A percentile compares a stretch with the other conserved stretches of the same genome.
phyloP scores from a whole-genome alignment of 2,888 invertebrate species.

The Julus scandinavius region DNA sequence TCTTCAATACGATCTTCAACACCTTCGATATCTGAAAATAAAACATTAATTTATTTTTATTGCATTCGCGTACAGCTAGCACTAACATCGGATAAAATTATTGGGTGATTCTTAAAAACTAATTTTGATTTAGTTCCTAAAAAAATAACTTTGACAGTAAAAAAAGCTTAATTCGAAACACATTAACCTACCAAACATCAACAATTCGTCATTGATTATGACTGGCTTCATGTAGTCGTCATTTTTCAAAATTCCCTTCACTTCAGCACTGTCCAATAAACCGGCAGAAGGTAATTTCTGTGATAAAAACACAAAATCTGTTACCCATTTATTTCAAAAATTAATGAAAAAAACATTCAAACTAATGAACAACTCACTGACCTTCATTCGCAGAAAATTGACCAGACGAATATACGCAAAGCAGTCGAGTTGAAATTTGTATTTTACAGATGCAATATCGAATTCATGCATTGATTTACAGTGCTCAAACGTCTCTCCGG shows the following conservation, averaged over 20 bases:
- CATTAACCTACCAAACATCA: slow-evolving; percentile 77
- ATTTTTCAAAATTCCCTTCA: slow-evolving; percentile 73
- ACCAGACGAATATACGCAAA: slow-evolving; percentile 75
- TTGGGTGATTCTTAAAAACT: not conserved
- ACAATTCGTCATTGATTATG: slow-evolving; percentile 79
- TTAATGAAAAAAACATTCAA: not conserved
- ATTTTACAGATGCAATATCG: slow-evolving; percentile 69
- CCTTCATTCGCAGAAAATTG: slow-evolving; percentile 76
- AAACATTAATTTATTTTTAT: not conserved
- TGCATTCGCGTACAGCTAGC: too few relatives aligned
- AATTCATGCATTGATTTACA: slow-evolving; percentile 59
- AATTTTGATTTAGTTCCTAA: too few relatives aligned
- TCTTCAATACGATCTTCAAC: slow-evolving; percentile 57
- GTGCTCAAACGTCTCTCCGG: slow-evolving; percentile 59
- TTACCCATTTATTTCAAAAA: slow-evolving; percentile 53
- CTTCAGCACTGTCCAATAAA: slow-evolving; percentile 49
- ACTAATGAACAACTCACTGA: slow-evolving; percentile 40
- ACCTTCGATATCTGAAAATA: slow-evolving; percentile 55
- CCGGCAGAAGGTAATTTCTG: slow-evolving; percentile 57
- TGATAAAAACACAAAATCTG: slow-evolving; percentile 48
- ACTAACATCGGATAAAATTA: not conserved
- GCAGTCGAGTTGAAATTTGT: slow-evolving; percentile 80
- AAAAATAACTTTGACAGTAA: too few relatives aligned
- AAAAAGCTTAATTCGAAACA: too few relatives aligned
- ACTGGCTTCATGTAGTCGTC: slow-evolving; percentile 83